Evolutionary conservation across 2,113 vertebrate genomes (phyloP).

Genomic region (Capreolus pygargus): DNA sequence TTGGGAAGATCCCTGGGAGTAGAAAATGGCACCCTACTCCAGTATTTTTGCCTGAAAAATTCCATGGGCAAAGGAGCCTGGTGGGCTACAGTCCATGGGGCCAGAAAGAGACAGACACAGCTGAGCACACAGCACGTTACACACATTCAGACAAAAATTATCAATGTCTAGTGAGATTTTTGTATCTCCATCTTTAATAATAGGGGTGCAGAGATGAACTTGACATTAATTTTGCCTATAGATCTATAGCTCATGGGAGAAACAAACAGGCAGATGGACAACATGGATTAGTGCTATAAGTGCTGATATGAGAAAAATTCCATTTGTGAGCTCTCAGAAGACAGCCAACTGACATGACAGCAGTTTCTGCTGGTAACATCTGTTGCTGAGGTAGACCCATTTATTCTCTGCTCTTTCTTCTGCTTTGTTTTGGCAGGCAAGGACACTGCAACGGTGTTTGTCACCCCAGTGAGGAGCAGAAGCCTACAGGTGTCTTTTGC

Average conservation of each 20-base stretch:
- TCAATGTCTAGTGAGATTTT: background rate
- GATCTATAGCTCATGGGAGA: background rate
- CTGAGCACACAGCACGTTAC: background rate
- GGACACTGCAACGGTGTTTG: background rate
- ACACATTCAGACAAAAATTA: background rate
- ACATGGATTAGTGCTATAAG: background rate
- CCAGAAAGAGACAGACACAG: background rate
- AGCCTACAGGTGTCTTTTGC: background rate
- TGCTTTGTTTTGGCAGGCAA: background rate
- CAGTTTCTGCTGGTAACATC: background rate
- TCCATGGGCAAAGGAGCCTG: background rate
- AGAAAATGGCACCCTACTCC: background rate
- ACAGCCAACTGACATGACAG: background rate
- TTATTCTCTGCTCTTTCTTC: background rate
- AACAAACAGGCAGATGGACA: background rate
- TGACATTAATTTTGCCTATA: background rate
- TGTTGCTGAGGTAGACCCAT: background rate
- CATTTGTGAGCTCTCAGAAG: background rate
- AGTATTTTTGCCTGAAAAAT: background rate
- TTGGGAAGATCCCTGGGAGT: background rate
- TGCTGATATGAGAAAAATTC: background rate
- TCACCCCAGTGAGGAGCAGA: background rate
- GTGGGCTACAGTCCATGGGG: background rate
- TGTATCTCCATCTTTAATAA: background rate
- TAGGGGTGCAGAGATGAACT: background rate